phyloP scores from a whole-genome alignment of 2,113 vertebrate genomes.

The Neolamprologus devosi region DNA sequence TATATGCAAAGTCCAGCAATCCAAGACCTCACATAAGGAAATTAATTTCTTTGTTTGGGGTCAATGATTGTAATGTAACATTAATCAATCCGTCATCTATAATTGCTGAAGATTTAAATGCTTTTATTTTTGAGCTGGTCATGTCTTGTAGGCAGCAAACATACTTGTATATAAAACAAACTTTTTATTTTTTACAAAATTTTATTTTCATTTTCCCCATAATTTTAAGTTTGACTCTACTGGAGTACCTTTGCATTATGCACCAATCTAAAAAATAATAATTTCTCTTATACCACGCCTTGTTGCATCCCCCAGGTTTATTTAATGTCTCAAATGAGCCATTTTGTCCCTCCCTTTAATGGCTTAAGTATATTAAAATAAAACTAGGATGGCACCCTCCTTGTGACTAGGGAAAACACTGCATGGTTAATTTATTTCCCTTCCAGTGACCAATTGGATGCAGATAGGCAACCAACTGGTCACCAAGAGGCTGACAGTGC shows the following conservation, averaged over 20 bases:
- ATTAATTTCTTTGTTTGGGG: background rate
- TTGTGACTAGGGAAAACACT: background rate
- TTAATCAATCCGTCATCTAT: background rate
- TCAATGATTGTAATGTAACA: background rate
- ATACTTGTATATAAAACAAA: background rate
- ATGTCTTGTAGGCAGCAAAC: background rate
- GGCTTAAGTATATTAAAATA: background rate
- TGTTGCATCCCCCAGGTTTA: background rate
- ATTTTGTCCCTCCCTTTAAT: background rate
- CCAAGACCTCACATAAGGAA: background rate
- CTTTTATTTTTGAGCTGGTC: background rate
- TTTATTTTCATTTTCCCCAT: background rate
- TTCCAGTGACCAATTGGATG: background rate
- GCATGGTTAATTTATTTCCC: background rate
- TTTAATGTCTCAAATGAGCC: background rate
- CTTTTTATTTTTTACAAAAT: background rate
- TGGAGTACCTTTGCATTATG: background rate
- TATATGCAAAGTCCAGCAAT: slow-evolving; percentile 1
- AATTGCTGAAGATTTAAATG: background rate
- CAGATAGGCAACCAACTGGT: background rate
- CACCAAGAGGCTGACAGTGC: background rate
- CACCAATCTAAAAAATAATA: background rate
- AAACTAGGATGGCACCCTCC: background rate
- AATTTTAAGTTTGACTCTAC: background rate
- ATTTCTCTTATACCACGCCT: background rate